Evolutionary conservation across 1,140 invertebrate genomes (phyloP).

Genomic region (Drosophila chauvacae): DNA sequence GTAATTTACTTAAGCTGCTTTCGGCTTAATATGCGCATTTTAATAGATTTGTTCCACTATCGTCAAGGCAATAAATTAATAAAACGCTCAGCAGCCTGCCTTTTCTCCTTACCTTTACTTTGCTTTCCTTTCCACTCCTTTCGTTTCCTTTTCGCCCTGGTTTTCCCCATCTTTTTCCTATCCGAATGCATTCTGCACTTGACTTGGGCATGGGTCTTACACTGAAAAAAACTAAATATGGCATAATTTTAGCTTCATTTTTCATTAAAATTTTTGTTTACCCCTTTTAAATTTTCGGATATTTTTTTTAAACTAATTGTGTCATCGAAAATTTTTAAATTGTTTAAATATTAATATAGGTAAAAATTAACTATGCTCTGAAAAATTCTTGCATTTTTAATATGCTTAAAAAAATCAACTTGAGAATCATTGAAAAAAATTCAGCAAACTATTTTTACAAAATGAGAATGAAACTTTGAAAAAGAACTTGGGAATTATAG

Average conservation of each 20-base stretch:
- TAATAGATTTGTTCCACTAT: conserved; percentile 84
- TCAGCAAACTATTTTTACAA: no score
- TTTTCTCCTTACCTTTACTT: conserved; percentile 12
- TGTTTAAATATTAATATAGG: no score
- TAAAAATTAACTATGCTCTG: no score
- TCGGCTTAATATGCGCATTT: conserved; percentile 83
- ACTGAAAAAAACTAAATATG: not conserved
- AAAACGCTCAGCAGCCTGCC: conserved; percentile 58
- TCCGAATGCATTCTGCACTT: conserved; percentile 32
- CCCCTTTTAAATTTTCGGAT: no score
- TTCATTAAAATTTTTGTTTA: no score
- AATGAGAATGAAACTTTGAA: not conserved
- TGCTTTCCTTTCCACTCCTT: conserved; percentile 18
- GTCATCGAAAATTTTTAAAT: no score
- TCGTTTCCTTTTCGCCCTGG: conserved; percentile 2
- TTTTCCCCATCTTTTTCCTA: conserved; percentile 7
- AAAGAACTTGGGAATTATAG: not conserved
- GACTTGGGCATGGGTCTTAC: conserved; percentile 24
- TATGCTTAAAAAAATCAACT: not conserved
- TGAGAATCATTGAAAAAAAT: no score
- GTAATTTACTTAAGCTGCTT: conserved; percentile 83
- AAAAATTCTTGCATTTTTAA: no score
- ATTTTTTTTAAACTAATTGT: no score
- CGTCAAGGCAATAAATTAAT: conserved; percentile 83
- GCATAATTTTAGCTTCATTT: no score